Base-by-base conservation (phyloP, 2,113 vertebrate species). In the Pteruthius melanotis region DNA sequence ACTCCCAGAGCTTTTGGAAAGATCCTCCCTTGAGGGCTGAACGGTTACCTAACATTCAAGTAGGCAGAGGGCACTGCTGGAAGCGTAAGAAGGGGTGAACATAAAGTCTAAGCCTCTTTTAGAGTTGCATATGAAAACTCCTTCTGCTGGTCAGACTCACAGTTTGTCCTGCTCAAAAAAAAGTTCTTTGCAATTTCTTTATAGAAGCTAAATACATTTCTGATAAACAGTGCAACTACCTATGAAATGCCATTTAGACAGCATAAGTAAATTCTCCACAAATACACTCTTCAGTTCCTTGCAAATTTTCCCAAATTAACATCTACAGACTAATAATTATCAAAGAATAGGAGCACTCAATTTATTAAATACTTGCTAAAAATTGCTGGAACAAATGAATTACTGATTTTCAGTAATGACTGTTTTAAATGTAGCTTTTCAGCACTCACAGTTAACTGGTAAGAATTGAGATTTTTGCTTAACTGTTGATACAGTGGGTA, bases 321-420 rank as follows among this genome's bases (percentile, higher is more conserved):
- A 94, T 68, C 94, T 96, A 79, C 27, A 89, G 70, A 79, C 63
- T 86, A 91, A 60, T 89, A 88, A 96, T 87, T 97, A 96, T 40
- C 33, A 76, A 86, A 79, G 63, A 96, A 94, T 68, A 96, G 88
- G 65, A 95, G 63, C 63, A 95, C 54, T 63, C 64, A 70, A 84
- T 95, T 96, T 94, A 95, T 93, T 93, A 97, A 97, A 85, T 65
- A 88, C 85, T 74, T 89, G 72, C 94, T 95, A 95, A 97, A 97
- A 97, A 81, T 72, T 92, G 57, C 87, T 65, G 76, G 83, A 96
- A 96, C 60, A 97, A 97, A 97, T 50, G 12, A 72, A 95, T 87
- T 91, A 90, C 86, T 90, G 87, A 95, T 94, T 95, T 96, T 87
- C 83, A 91, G 65, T 91, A 96, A 89, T 83, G 70, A 86, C 8